Base-by-base conservation (phyloP, 2,113 vertebrate species). In the Oryctolagus cuniculus region DNA sequence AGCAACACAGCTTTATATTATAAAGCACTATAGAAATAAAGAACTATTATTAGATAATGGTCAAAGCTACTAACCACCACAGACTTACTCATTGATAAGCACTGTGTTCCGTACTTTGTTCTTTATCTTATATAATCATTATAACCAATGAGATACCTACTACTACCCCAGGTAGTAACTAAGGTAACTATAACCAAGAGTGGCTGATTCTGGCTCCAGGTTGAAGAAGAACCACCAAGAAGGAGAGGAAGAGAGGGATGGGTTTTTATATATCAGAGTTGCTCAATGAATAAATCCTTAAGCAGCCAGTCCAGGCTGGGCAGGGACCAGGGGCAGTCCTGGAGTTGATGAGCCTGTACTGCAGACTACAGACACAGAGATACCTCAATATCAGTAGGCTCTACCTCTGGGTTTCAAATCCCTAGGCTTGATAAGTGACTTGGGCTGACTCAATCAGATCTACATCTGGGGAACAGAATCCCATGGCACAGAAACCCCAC, bases 311-410 rank as follows among this genome's bases (percentile, higher is more conserved):
- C 53, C 34, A 21, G 44, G 31, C 69, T 16, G 2, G 36, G 17
- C 5, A 24, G 34, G 38, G 44, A 24, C 10, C 2, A 51, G 44
- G 9, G 5, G 5, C 34, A 19, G 19, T 22, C 11, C 22, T 4
- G 0, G 22, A 1, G 0, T 0, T n/a, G 69, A 61, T 13, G 55
- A 11, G 31, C 21, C 22, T n/a, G 49, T 19, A 67, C 27, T 67
- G 27, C 69, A 64, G 22, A 81, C 15, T 22, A 11, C 8, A n/a
- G 13, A 27, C 2, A 34, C 0, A 16, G 63, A 86, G 31, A 4
- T 27, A 8, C 36, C 69, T 84, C 61, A 1, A 12, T 1, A 6
- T 44, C 53, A 27, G 27, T 12, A 12, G 53, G 3, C 34, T 25
- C 22, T 36, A 0, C 80, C 64, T 66, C 85, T n/a, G 12, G 64